Conservation (phyloP, 2,113 vertebrate genomes). For the Pontoporia blainvillei region DNA sequence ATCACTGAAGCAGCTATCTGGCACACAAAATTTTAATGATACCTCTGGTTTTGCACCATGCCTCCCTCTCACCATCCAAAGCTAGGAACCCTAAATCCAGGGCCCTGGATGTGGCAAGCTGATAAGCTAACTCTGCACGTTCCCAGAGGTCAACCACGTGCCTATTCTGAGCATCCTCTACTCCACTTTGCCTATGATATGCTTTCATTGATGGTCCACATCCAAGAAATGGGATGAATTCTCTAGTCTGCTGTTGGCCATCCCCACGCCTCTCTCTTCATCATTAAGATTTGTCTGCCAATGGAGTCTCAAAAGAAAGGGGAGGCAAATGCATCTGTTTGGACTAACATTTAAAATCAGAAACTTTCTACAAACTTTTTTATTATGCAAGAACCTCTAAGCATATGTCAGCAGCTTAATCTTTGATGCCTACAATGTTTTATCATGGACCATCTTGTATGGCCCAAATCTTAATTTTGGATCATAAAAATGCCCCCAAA, state of each 20-base stretch:
- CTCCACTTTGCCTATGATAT: not conserved
- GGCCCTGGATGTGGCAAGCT: not conserved
- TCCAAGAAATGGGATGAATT: not conserved
- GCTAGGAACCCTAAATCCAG: not conserved
- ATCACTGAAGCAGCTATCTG: not conserved
- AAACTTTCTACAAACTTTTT: not conserved
- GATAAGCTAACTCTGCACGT: not conserved
- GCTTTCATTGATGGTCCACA: not conserved
- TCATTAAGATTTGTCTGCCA: not conserved
- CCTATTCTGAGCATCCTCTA: not conserved
- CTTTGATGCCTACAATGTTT: not conserved
- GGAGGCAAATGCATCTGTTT: not conserved
- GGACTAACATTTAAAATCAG: not conserved
- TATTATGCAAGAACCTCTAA: not conserved
- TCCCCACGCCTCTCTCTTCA: not conserved
- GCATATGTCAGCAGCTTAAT: not conserved
- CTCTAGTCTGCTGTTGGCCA: not conserved
- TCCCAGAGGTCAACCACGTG: not conserved
- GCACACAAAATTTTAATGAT: not conserved
- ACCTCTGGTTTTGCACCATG: not conserved
- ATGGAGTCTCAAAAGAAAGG: not conserved
- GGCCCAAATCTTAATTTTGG: not conserved
- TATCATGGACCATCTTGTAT: not conserved
- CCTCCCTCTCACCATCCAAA: not conserved
- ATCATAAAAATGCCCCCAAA: not conserved